phyloP scores from a whole-genome alignment of 2,888 invertebrate genomes.

The Axea sp. region DNA sequence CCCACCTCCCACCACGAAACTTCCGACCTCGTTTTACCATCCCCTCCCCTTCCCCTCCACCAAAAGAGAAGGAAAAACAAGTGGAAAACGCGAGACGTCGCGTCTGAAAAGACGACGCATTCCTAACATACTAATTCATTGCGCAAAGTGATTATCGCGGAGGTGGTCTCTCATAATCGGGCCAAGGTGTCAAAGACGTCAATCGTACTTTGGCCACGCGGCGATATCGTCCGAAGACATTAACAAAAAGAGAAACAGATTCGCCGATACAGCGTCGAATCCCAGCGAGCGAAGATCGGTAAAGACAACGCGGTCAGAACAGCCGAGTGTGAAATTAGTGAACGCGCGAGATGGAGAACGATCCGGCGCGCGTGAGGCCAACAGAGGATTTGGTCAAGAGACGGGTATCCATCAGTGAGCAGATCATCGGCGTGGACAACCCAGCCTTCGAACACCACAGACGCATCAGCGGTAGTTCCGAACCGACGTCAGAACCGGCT shows the following conservation, averaged over 20 bases:
- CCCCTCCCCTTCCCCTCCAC: constrained; percentile 1
- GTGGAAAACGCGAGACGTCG: constrained; percentile 33
- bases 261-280: not conserved
- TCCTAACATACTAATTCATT: constrained; percentile 53
- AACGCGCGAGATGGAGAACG: constrained; percentile 66
- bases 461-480: constrained; percentile 73
- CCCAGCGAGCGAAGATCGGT: not conserved
- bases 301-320: not conserved
- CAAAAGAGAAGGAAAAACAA: constrained; percentile 26
- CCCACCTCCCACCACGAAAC: no score
- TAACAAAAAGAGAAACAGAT: constrained; percentile 16
- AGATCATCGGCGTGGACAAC: constrained; percentile 74
- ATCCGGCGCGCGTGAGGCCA: constrained; percentile 60
- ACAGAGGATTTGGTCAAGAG: constrained; percentile 68
- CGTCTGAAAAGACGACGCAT: constrained; percentile 34
- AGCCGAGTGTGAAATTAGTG: constrained; percentile 10
- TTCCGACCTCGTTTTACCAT: not conserved
- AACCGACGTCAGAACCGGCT: constrained; percentile 70
- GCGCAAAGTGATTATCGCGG: constrained; percentile 56
- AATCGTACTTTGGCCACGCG: constrained; percentile 52
- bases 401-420: constrained; percentile 77
- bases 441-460: constrained; percentile 74
- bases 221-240: constrained; percentile 52
- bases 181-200: constrained; percentile 64
- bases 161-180: constrained; percentile 55